Percentiles rank a stretch among this genome's conserved stretches.
Evolutionary conservation across 1,140 invertebrate species (phyloP).

Genomic region (Elymnias hypermnestra): DNA sequence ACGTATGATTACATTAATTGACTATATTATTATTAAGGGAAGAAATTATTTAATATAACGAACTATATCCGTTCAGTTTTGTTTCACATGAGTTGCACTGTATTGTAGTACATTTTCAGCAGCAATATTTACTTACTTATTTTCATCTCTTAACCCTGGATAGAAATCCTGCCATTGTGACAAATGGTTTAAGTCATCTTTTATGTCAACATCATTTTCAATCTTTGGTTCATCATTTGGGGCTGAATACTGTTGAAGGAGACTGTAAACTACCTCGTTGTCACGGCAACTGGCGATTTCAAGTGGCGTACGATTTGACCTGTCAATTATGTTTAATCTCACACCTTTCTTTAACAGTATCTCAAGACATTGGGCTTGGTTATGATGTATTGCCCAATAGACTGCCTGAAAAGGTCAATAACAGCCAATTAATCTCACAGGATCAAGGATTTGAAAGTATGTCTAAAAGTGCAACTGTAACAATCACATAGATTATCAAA

Average conservation of each 20-base stretch:
- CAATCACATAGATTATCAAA: too few species aligned
- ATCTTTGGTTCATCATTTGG: constrained; percentile 14
- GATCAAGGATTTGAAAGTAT: too few species aligned
- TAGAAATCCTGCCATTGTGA: constrained; percentile 56
- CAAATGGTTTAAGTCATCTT: constrained; percentile 9
- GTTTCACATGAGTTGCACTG: too few species aligned
- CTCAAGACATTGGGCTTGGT: constrained; percentile 68
- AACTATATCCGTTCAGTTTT: too few species aligned
- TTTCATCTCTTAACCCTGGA: constrained; percentile 42
- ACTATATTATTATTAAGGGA: too few species aligned
- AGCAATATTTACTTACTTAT: constrained; percentile 26
- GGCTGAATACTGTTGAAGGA: constrained; percentile 40
- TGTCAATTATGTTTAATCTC: constrained; percentile 63
- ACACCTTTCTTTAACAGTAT: constrained; percentile 69
- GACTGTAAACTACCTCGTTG: constrained; percentile 51
- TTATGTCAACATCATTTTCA: constrained; percentile 14
- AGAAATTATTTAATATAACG: too few species aligned
- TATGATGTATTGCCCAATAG: constrained; percentile 73
- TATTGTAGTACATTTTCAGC: too few species aligned
- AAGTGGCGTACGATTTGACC: constrained; percentile 44
- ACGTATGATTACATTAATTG: too few species aligned
- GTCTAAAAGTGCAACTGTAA: too few species aligned
- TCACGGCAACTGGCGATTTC: constrained; percentile 71
- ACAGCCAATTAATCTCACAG: too few species aligned
- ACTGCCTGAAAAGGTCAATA: constrained; percentile 71